These are phyloP conservation scores for Haemorhous mexicanus DNA, from an alignment of 2,113 vertebrate genomes.

Conservation along the genomic window DNA sequence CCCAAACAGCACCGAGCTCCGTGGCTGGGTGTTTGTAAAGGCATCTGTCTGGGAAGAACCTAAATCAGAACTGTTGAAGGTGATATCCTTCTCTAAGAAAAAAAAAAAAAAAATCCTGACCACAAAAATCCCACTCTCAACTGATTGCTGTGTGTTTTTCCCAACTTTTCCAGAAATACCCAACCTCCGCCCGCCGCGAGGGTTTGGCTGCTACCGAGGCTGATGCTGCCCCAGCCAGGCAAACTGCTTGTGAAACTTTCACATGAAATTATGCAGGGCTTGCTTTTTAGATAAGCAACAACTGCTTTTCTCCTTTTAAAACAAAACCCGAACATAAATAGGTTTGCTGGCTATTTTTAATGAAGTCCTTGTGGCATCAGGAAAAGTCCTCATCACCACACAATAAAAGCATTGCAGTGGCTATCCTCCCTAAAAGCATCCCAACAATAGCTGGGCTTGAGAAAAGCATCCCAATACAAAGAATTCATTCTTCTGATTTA, in stretches of 20 bases:
- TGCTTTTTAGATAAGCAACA: not conserved
- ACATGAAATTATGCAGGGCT: not conserved
- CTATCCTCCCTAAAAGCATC: slow-evolving; percentile 67
- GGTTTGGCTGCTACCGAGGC: not conserved
- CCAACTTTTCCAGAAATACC: not conserved
- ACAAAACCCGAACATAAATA: slow-evolving; percentile 14
- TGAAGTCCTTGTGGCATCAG: slow-evolving; percentile 70
- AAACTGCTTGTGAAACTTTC: not conserved
- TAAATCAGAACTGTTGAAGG: not conserved
- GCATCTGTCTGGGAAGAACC: not conserved
- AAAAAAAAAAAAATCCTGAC: not conserved
- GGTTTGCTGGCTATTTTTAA: slow-evolving; percentile 67
- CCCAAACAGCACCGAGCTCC: not conserved
- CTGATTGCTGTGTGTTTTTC: not conserved
- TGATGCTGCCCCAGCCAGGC: not conserved
- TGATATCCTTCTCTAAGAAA: not conserved
- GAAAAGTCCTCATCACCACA: slow-evolving; percentile 58
- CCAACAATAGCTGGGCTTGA: slow-evolving; percentile 79
- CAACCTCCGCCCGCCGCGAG: fast-evolving
- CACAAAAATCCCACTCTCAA: not conserved
- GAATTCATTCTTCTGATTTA: slow-evolving; percentile 81
- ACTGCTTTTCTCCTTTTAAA: not conserved
- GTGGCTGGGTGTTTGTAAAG: not conserved
- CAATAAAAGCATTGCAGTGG: slow-evolving; percentile 71
- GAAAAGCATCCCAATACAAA: slow-evolving; percentile 78